Conservation (phyloP, 1,140 invertebrate genomes). For the Trichogramma pretiosum region DNA sequence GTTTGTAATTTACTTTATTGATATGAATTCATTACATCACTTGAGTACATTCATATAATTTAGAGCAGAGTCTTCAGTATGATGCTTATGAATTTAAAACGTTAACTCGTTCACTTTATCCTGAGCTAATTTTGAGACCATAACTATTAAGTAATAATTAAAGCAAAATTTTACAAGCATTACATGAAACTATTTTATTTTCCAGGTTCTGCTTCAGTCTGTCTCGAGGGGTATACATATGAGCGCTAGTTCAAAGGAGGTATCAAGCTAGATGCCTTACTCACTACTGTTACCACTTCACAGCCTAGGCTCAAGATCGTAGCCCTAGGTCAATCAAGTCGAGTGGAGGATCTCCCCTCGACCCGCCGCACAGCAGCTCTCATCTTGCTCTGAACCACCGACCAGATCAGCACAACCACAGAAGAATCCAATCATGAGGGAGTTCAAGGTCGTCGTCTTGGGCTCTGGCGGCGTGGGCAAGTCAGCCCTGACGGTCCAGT, state of each 20-base stretch:
- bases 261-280: slow-evolving; percentile 13
- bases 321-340: neutral
- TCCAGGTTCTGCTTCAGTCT: no score
- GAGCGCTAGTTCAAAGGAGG: no score
- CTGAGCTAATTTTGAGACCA: neutral
- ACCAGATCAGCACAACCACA: neutral
- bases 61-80: neutral
- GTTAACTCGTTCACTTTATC: neutral
- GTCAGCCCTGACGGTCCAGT: slow-evolving; percentile 96
- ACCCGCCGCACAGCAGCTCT: no score
- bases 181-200: no score
- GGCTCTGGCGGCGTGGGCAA: slow-evolving; percentile 98
- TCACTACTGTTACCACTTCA: no score
- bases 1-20: no score
- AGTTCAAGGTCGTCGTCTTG: slow-evolving; percentile 98
- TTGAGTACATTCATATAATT: no score
- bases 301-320: neutral
- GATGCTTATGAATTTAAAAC: neutral
- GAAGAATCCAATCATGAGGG: slow-evolving; percentile 67
- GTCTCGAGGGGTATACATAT: no score
- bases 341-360: no score
- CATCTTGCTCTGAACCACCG: neutral
- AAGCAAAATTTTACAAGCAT: no score
- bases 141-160: no score
- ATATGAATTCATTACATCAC: no score